Evolutionary conservation across 37 sponge, comb jelly and placozoan genomes (phyloP), one percentile per base, ranked within the genome.

Genomic region (Haliclona indistincta): DNA sequence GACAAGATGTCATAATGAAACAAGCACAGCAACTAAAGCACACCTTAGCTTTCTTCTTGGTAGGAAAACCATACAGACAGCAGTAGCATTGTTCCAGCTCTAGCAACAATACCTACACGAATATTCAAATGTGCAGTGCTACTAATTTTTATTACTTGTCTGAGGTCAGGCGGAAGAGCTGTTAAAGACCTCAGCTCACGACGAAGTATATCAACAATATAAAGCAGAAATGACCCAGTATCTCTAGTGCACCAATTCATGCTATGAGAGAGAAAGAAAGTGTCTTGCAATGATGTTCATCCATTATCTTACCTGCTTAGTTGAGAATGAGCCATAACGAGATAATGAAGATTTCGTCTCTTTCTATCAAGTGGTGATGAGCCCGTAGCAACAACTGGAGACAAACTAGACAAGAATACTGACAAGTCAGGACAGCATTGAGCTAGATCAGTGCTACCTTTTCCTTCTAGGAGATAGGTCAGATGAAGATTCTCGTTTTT

Each of bases 21-120:
- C 19, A 2, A 38, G 13, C 13, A 68, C 25, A 39, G 17, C 17
- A 11, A 64, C n/a, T 17, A 2, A 26, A 20, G 7, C 39, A 0
- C 7, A 63, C 64, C 55, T 80, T 84, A 26, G 85, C 76, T 43
- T 80, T 90, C n/a, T n/a, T n/a, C 81, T 90, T 90, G 67, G 60
- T 40, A 32, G 90, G 90, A 29, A 84, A 71, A 6, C 86, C 86
- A 76, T 90, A 84, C 68, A 90, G 81, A 70, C 90, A 90, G 75
- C 74, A 84, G 73, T 84, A 90, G 33, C 90, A 90, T 64, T 90
- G 90, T 34, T 90, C 90, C 70, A 90, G 69, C 66, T 90, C 90
- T 20, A 34, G 53, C n/a, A 90, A 38, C 40, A 90, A 60, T 23
- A 69, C 43, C 85, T 90, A 53, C 42, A 64, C 23, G 23, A 61